A percentile compares a stretch with the other conserved stretches of the same genome.
Evolutionary conservation across 2,113 vertebrate species (phyloP).

Genomic region (Telmatochromis sp.): DNA sequence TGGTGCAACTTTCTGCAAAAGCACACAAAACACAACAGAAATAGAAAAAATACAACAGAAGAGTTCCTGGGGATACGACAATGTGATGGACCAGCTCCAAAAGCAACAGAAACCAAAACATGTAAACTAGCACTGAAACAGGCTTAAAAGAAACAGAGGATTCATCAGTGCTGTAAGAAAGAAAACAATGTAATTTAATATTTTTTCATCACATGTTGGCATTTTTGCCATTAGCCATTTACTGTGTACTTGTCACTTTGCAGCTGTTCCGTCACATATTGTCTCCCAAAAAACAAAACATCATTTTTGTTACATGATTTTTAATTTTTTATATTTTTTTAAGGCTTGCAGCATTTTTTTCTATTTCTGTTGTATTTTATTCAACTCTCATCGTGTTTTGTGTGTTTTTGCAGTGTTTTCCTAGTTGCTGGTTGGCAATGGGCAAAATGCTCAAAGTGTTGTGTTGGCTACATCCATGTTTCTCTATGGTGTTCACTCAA

Average conservation of each 20-base stretch:
- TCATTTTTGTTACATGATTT: neutral
- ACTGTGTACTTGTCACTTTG: neutral
- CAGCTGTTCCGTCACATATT: neutral
- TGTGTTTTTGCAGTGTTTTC: neutral
- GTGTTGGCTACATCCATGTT: neutral
- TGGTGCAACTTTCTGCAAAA: neutral
- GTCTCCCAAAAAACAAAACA: rapidly evolving
- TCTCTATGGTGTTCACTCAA: neutral
- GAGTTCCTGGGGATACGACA: rapidly evolving
- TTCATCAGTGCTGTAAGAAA: neutral
- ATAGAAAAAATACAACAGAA: neutral
- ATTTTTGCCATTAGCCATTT: neutral
- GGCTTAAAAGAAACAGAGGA: neutral
- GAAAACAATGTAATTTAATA: neutral
- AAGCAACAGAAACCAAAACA: neutral
- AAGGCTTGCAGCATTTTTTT: neutral
- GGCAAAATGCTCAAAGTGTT: neutral
- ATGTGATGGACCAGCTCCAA: neutral
- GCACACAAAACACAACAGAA: neutral
- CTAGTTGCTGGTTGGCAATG: neutral
- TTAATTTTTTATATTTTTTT: neutral
- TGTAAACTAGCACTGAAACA: neutral
- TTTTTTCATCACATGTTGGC: neutral
- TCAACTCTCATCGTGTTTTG: neutral
- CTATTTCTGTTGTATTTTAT: neutral